Percentiles rank a stretch among this genome's conserved stretches.
Evolutionary conservation across 2,888 invertebrate genomes (phyloP).

Genomic region (Drosophila vallismaia): DNA sequence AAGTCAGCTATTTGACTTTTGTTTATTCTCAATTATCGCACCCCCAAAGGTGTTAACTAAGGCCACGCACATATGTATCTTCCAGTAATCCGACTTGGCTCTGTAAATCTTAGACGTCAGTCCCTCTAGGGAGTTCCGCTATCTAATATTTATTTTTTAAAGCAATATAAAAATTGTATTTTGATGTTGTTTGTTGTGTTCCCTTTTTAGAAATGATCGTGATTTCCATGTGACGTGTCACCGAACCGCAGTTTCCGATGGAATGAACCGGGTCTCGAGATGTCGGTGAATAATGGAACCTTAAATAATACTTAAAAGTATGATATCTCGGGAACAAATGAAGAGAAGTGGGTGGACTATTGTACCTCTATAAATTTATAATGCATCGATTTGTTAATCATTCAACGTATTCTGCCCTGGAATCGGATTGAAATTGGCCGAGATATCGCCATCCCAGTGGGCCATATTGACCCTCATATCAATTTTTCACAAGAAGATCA

Average conservation of each 20-base stretch:
- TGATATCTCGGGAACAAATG: too few species aligned
- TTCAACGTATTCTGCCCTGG: too few species aligned
- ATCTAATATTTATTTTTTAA: conserved; percentile 1
- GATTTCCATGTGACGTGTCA: conserved; percentile 14
- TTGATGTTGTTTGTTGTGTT: conserved; percentile 8
- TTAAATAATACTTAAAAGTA: not conserved
- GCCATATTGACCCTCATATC: too few species aligned
- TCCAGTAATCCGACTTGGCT: not conserved
- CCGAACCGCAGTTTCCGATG: not conserved
- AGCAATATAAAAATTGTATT: not conserved
- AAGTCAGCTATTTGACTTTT: not conserved
- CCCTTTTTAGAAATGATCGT: conserved; percentile 33
- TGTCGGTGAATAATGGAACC: not conserved
- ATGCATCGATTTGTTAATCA: too few species aligned
- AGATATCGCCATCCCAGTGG: too few species aligned
- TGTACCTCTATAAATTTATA: too few species aligned
- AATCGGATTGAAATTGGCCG: too few species aligned
- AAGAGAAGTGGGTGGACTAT: too few species aligned
- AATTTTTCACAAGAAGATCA: too few species aligned
- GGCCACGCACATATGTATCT: conserved; percentile 21
- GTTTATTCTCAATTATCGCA: conserved; percentile 60
- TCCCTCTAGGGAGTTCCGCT: conserved; percentile 8
- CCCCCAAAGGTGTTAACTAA: conserved; percentile 49
- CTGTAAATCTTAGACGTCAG: conserved; percentile 24
- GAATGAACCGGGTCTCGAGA: not conserved